Conservation (phyloP, 37 sponge, comb jelly and placozoan species). For the Geodia barretti region DNA sequence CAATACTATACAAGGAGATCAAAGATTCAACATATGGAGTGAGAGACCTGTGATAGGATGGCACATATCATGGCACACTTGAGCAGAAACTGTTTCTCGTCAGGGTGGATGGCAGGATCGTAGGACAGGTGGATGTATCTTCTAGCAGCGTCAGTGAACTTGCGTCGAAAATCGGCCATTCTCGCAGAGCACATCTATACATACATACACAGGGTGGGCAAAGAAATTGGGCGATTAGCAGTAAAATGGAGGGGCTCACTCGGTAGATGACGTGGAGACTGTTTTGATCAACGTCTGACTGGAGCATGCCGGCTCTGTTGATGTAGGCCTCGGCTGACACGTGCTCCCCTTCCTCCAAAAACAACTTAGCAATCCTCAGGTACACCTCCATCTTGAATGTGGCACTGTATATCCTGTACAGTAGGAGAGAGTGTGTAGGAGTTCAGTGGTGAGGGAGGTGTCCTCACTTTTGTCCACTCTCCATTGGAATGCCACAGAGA, state of each 20-base stretch:
- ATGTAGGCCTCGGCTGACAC: slow-evolving; percentile 93
- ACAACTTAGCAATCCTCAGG: slow-evolving; percentile 91
- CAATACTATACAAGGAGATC: not conserved
- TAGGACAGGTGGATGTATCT: slow-evolving; percentile 91
- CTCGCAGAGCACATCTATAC: slow-evolving; percentile 87
- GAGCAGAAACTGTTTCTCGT: slow-evolving; percentile 74
- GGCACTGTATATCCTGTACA: slow-evolving; percentile 66
- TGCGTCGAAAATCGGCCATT: slow-evolving; percentile 89
- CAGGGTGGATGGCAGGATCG: slow-evolving; percentile 75
- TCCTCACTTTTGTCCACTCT: slow-evolving; percentile 83
- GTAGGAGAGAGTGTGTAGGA: not conserved
- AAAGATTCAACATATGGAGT: not conserved
- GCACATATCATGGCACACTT: slow-evolving; percentile 73
- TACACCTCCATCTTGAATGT: slow-evolving; percentile 95
- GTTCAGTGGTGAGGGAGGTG: not conserved
- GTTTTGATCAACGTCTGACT: slow-evolving; percentile 58
- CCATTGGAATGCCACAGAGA: slow-evolving; percentile 81
- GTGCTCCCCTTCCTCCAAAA: slow-evolving; percentile 81
- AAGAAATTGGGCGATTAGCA: not conserved
- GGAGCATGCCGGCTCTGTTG: slow-evolving; percentile 85
- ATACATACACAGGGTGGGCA: too few species aligned
- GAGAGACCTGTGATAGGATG: slow-evolving; percentile 66
- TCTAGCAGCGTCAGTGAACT: slow-evolving; percentile 93
- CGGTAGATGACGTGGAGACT: slow-evolving; percentile 61
- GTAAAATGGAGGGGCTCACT: not conserved